Evolutionary conservation across 2,113 vertebrate genomes (phyloP), one percentile per base, ranked within the genome.

Genomic region (Formicarius rufipectus): DNA sequence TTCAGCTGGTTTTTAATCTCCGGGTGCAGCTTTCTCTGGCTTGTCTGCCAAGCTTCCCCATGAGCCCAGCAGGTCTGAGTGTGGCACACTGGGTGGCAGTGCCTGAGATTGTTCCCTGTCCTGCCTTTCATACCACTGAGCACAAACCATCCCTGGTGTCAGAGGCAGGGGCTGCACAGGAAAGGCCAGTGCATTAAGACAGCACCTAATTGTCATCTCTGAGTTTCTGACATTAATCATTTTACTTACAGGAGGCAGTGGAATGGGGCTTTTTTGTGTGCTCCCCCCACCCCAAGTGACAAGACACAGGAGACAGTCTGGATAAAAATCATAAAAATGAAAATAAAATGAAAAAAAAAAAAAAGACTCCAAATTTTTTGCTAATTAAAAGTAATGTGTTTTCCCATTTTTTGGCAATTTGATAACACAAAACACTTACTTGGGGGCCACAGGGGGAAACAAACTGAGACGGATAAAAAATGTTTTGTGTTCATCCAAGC

Each of bases 401-500:
- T 97, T 93, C 97, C 95, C 79, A 96, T 96, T 97, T 97, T 97
- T 97, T 97, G 96, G 98, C 98, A 98, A 98, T 97, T 98, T 96
- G 98, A 98, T 98, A 98, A 99, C 98, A 98, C 98, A 98, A 98
- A 98, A 98, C 98, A 98, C 98, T 98, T 98, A 97, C 98, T 98
- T 97, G 98, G 97, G 98, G 98, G 97, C 98, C 98, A 98, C 98
- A 97, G 97, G 98, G 98, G 98, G 97, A 98, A 98, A 98, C 98
- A 98, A 98, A 98, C 98, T 95, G 97, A 98, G 98, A 98, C 98
- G 98, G 98, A 98, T 98, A 98, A 98, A 98, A 98, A 99, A 98
- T 99, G 98, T 98, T 99, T 98, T 98, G 98, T 98, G 99, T 99
- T 99, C 98, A 99, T 97, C 98, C 98, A 98, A 99, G 99, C 99